Evolutionary conservation across 2,888 invertebrate genomes (phyloP).

Genomic region (Bellardia bayeri): DNA sequence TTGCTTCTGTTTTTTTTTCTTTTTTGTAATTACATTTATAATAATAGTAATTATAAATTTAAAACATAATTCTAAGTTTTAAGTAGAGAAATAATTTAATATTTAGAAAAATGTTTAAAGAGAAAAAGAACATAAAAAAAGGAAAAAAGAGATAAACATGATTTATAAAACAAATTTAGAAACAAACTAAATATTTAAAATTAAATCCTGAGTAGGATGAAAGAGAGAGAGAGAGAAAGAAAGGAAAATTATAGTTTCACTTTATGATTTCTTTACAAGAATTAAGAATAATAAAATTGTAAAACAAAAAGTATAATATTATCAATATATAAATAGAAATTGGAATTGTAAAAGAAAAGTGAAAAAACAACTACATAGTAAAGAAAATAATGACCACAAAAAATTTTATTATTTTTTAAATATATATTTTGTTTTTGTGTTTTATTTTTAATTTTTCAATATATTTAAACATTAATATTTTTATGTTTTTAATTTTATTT

Average conservation of each 20-base stretch:
- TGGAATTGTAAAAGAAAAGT: slow-evolving; percentile 5
- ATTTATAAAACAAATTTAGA: slow-evolving; percentile 8
- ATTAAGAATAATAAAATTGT: neutral
- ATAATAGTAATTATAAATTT: slow-evolving; percentile 72
- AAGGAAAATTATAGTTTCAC: neutral
- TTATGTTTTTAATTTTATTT: slow-evolving; percentile 59
- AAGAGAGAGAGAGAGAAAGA: neutral
- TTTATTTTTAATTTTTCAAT: slow-evolving; percentile 53
- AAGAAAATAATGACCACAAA: slow-evolving; percentile 16
- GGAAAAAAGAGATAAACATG: slow-evolving; percentile 19
- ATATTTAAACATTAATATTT: slow-evolving; percentile 73
- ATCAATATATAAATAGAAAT: neutral
- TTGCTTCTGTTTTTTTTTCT: slow-evolving; percentile 65
- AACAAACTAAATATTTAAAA: slow-evolving; percentile 13
- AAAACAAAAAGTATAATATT: slow-evolving; percentile 13
- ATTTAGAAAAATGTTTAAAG: slow-evolving; percentile 21
- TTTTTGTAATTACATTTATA: slow-evolving; percentile 72
- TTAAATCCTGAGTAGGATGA: slow-evolving; percentile 47
- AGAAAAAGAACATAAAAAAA: slow-evolving; percentile 18
- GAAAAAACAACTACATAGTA: slow-evolving; percentile 25
- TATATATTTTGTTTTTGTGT: slow-evolving; percentile 43
- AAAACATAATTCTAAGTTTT: slow-evolving; percentile 71
- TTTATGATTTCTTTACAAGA: slow-evolving; percentile 27
- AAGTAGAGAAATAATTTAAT: slow-evolving; percentile 66
- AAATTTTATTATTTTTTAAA: slow-evolving; percentile 30